Evolutionary conservation across 2,888 invertebrate genomes (phyloP).

Genomic region (Apocheima hispidaria): DNA sequence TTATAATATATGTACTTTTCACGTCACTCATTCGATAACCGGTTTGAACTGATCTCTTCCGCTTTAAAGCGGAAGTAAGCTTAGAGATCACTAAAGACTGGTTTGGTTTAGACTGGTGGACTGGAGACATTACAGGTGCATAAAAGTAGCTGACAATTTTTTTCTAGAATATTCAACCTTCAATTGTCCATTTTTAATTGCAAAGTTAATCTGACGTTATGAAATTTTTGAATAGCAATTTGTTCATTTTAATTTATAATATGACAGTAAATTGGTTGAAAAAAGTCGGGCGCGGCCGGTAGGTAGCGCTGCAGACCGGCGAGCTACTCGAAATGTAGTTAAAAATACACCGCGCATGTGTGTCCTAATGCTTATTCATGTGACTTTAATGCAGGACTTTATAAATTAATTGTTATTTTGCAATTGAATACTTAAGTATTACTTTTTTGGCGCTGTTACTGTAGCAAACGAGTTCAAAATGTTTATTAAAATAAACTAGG

Average conservation of each 20-base stretch:
- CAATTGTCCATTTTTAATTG: slow-evolving; percentile 58
- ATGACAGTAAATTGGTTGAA: slow-evolving; percentile 17
- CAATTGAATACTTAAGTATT: neutral
- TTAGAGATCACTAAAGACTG: slow-evolving; percentile 32
- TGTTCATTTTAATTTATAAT: slow-evolving; percentile 51
- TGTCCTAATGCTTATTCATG: slow-evolving; percentile 33
- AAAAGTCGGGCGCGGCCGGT: slow-evolving; percentile 22
- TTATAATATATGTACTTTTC: slow-evolving; percentile 49
- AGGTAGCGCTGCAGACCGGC: neutral
- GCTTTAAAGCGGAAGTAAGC: neutral
- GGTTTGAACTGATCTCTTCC: slow-evolving; percentile 40
- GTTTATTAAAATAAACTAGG: too few species aligned
- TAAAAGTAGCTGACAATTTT: slow-evolving; percentile 35
- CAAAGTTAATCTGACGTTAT: slow-evolving; percentile 51
- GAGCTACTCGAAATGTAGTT: neutral
- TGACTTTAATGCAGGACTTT: slow-evolving; percentile 35
- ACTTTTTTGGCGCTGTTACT: neutral
- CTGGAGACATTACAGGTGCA: slow-evolving; percentile 51
- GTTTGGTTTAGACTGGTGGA: too few species aligned
- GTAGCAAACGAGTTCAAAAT: too few species aligned
- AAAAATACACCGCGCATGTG: slow-evolving; percentile 24
- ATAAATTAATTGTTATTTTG: slow-evolving; percentile 39
- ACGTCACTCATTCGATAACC: slow-evolving; percentile 38
- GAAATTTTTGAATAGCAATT: slow-evolving; percentile 48
- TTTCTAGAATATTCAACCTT: slow-evolving; percentile 49